Evolutionary conservation across 2,113 vertebrate species (phyloP).

Genomic region (Bufo bufo): DNA sequence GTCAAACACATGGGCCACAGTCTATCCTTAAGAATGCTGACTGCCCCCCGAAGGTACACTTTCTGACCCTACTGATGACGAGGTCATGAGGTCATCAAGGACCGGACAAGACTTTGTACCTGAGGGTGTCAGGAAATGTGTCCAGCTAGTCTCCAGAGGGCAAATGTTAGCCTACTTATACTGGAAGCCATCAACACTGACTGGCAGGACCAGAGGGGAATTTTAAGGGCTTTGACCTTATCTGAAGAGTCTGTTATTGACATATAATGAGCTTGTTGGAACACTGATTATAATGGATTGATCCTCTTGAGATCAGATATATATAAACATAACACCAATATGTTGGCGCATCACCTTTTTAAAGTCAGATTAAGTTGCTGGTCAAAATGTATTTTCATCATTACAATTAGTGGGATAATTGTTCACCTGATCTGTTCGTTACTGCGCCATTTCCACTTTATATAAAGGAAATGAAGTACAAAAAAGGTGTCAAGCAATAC

Average conservation of each 20-base stretch:
- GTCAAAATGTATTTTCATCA: background rate
- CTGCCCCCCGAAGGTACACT: background rate
- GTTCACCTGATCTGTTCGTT: background rate
- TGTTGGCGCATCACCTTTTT: background rate
- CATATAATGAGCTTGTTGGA: constrained; percentile 36
- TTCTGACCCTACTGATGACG: constrained; percentile 39
- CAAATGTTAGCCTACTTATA: constrained; percentile 26
- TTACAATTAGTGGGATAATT: background rate
- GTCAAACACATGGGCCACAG: constrained; percentile 11
- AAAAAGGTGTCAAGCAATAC: background rate
- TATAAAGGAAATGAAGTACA: background rate
- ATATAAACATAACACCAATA: background rate
- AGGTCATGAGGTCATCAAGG: constrained; percentile 45
- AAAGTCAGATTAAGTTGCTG: background rate
- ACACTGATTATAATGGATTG: constrained; percentile 32
- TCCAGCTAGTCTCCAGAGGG: constrained; percentile 38
- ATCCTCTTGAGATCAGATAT: background rate
- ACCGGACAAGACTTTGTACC: constrained; percentile 36
- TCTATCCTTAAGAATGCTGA: constrained; percentile 20
- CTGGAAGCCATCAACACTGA: constrained; percentile 48
- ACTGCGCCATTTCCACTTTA: background rate
- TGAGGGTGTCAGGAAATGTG: constrained; percentile 54
- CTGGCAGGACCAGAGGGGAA: constrained; percentile 28
- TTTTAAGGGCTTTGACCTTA: constrained; percentile 52
- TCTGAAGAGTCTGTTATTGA: constrained; percentile 25